Base-by-base conservation (phyloP, 2,113 vertebrate genomes). In the Nipponia nippon region DNA sequence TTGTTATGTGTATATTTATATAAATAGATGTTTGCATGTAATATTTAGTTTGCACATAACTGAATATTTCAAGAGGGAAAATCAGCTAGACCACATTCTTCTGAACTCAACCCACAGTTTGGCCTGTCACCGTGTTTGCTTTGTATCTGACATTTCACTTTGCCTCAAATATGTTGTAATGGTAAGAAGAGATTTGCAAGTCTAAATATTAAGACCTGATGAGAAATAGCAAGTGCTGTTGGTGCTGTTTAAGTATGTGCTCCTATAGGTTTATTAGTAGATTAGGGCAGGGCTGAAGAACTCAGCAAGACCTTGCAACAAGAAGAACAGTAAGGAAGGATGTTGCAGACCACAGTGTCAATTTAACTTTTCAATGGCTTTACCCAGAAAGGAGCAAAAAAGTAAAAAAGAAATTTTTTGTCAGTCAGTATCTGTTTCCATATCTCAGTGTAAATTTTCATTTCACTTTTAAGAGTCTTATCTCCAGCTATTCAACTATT, bases 101-200 rank as follows among this genome's bases (percentile, higher is more conserved):
- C 42, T 76, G 21, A 66, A 23, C 5, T 5, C 6, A 63, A 13
- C 6, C 4, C 3, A 18, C 12, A 27, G 2, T 47, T 47, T 7
- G 0, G 1, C 5, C 10, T 38, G 7, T 38, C 32, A 19, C 12
- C 7, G 0, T 32, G 4, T 36, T 29, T 44, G 5, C 9, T 72
- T 55, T 16, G 7, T 34, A 52, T 15, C 4, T 73, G 16, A 19
- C 7, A 20, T 50, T 85, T 75, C 12, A 27, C 11, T 75, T 78
- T 46, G 3, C n/a, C 16, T 78, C 29, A 63, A 38, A 67, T n/a
- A 50, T 1, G 0, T n/a, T 67, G 7, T 27, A 73, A 26, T 7
- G 21, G 16, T 52, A 80, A 32, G 11, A 44, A 55, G 9, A 59
- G 5, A 55, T 55, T 85, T 83, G 3, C 13, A 59, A 72, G 16